Base-by-base conservation (phyloP, 2,113 vertebrate species). In the Passerina amoena region DNA sequence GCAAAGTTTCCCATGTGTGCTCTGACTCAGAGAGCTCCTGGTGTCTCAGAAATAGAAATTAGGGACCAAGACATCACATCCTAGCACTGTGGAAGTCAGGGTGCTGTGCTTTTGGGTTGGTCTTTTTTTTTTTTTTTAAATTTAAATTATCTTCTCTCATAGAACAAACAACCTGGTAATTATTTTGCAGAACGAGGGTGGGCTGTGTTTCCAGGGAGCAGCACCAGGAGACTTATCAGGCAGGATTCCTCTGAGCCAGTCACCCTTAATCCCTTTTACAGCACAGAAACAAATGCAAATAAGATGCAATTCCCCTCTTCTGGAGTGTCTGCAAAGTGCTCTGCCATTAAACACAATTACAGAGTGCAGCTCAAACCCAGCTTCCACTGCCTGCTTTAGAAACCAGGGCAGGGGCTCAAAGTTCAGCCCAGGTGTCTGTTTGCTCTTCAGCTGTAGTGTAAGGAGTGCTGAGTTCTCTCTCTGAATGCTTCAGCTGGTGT, bases 201-300 rank as follows among this genome's bases (percentile, higher is more conserved):
- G 53, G 82, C 22, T 1, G 2, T 57, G 48, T 51, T 86, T 65
- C 45, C 90, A 82, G 22, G 2, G 2, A 86, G 54, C 15, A 91
- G 30, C 65, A 82, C 44, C 47, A 14, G 48, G 51, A 89, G 14
- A 64, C 5, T 72, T 93, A 89, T 90, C 65, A 72, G 57, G 57
- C 57, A 72, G 66, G 88, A 91, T 92, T 94, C 70, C 75, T 96
- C 70, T 40, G 44, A 80, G 45, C 53, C 77, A 85, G 28, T 35
- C 82, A 76, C 48, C 53, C 35, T 82, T 91, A 82, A 95, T 90
- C 85, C 57, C 27, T 87, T 90, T 76, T 21, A 38, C 17, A 88
- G 61, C 37, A 69, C 53, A 93, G 95, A 93, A 90, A 90, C 11
- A 72, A 76, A 76, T 93, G 92, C 66, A 95, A 94, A 91, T 87